Evolutionary conservation across 2,888 invertebrate species (phyloP), one percentile per base, ranked within the genome.

Genomic region (Synergus itoensis): DNA sequence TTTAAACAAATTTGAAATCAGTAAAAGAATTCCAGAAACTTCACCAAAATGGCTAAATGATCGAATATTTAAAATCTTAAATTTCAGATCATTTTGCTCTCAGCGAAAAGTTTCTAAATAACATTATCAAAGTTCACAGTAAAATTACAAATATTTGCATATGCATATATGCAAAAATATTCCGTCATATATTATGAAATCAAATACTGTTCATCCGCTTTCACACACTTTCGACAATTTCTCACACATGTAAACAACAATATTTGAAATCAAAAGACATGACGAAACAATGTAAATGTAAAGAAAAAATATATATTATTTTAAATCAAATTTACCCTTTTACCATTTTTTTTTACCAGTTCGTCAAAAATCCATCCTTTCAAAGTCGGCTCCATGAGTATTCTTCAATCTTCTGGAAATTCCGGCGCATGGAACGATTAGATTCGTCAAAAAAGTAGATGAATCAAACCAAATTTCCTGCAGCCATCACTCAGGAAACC

Each of bases 401-500:
- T 48, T 40, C n/a, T 16, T n/a, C 53, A 4, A n/a, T 48, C 11
- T 45, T 48, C n/a, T 53, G 9, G 1, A 36, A 28, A 36, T 73
- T 40, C 36, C 36, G 40, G 73, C 73, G 73, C 73, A 36, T 53
- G 48, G 53, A 73, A 73, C 40, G 36, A n/a, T 53, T n/a, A 16
- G 53, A 73, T 73, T 18, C 73, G n/a, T 57, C 36, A 53, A 53
- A 73, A 73, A 73, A 73, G 53, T 57, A 28, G n/a, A 73, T 40
- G 53, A 53, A 21, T 53, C 73, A 18, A 21, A 73, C 14, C n/a
- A 73, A 73, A 73, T 53, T 53, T 73, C 73, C 73, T 18, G 73
- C 73, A 40, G 73, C 73, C 36, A 53, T 40, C 73, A 73, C 73
- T 73, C 73, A 40, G 73, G 73, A 73, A 53, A 73, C 53, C 53